Base-by-base conservation (phyloP, 2,113 vertebrate species). In the Anguilla rostrata region DNA sequence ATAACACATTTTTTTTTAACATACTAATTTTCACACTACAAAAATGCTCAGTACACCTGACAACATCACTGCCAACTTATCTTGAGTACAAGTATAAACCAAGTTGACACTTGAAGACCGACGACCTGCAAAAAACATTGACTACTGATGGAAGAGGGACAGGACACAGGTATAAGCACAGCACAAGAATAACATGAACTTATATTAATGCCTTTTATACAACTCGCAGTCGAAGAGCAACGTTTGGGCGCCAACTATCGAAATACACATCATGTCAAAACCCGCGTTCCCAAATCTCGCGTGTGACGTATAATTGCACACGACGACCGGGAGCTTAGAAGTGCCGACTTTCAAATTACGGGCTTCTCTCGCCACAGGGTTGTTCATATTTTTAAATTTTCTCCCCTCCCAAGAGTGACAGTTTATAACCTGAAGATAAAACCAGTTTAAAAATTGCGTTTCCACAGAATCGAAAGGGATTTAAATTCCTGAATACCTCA, bases 61-160 rank as follows among this genome's bases (percentile, higher is more conserved):
- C 63, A 56, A 86, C 85, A 86, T 86, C 85, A 63, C 85, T 86
- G 85, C 85, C 85, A 86, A 86, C 85, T 86, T 86, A 86, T 81
- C 85, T 86, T 86, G 81, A 81, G 56, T 86, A 82, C 85, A 86
- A 80, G 78, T 86, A 86, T 79, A 82, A 79, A 56, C 78, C 53
- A 82, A 56, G 56, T 81, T 86, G 56, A 81, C 85, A 66, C 78
- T 63, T 86, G 85, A 66, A 40, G 40, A 85, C 84, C 40, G 85
- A 86, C 85, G 39, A 86, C 49, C 78, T 86, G 79, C 56, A 46
- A 86, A 86, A 34, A 86, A 86, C 85, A 86, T 78, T 86, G 85
- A 86, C 85, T 53, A 82, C 82, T 86, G 78, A 86, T 81, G 57
- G 85, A 43, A 60, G 78, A 40, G 78, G 79, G 7, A 82, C 41